These are phyloP conservation scores for Castor canadensis DNA, from an alignment of 2,113 vertebrate species.

Conservation along the genomic window DNA sequence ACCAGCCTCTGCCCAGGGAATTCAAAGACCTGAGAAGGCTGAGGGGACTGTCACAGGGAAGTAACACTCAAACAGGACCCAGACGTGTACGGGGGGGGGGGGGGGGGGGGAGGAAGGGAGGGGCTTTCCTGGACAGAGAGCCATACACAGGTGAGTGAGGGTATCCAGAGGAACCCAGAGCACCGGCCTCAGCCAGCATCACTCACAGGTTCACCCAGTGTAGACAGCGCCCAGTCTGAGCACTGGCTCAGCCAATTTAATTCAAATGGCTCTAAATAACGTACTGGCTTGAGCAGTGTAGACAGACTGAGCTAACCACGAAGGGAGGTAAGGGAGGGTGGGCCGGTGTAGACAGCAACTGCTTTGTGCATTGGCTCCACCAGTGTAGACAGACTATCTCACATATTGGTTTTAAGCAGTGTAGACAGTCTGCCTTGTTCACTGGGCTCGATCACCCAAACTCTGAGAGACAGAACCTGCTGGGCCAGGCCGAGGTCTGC, in stretches of 20 bases:
- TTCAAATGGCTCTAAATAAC: background rate
- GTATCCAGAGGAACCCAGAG: background rate
- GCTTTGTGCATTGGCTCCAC: background rate
- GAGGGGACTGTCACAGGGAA: background rate
- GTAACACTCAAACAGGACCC: background rate
- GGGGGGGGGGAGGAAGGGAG: background rate
- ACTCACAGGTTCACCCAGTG: background rate
- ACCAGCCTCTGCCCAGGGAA: background rate
- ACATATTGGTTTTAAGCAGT: background rate
- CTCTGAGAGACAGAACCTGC: background rate
- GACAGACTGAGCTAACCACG: background rate
- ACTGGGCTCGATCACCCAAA: background rate
- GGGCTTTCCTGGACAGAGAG: background rate
- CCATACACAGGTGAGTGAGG: background rate
- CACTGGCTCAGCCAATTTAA: background rate
- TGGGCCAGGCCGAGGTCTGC: background rate
- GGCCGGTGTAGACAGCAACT: background rate
- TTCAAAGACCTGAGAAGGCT: background rate
- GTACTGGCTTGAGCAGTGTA: background rate
- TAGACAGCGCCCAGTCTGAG: background rate
- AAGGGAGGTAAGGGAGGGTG: background rate
- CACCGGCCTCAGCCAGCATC: background rate
- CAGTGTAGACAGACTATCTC: background rate
- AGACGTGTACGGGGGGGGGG: background rate
- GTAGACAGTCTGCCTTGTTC: rapidly evolving